phyloP scores from a whole-genome alignment of 2,113 vertebrate species.

The Syngnathoides biaculeatus region DNA sequence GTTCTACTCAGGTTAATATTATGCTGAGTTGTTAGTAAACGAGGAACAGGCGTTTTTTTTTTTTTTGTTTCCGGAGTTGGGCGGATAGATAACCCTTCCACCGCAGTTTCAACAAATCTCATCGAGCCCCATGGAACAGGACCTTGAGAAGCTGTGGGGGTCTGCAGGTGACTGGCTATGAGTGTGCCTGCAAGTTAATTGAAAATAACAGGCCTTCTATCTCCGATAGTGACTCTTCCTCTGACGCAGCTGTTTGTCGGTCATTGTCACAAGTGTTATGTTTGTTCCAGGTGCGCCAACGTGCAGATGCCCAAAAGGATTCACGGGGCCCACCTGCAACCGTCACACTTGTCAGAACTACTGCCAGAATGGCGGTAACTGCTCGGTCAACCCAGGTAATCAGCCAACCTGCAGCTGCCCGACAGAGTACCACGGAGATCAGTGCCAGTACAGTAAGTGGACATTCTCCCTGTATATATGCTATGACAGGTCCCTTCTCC shows the following conservation, averaged over 20 bases:
- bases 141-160: too few species aligned
- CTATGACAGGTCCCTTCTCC: background rate
- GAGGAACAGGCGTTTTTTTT: too few species aligned
- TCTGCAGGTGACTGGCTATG: too few species aligned
- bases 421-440: constrained; percentile 81
- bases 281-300: constrained; percentile 82
- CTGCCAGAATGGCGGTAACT: constrained; percentile 88
- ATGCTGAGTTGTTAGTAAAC: too few species aligned
- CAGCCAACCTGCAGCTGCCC: constrained; percentile 88
- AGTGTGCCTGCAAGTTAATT: too few species aligned
- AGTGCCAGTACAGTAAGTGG: constrained; percentile 92
- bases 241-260: background rate
- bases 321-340: constrained; percentile 87
- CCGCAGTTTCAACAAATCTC: too few species aligned
- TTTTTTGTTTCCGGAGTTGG: too few species aligned
- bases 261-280: background rate
- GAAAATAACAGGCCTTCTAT: too few species aligned
- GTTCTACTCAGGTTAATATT: too few species aligned
- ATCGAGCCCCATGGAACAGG: too few species aligned
- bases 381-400: constrained; percentile 87
- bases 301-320: constrained; percentile 89
- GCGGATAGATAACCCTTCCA: too few species aligned
- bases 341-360: constrained; percentile 84
- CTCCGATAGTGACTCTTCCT: too few species aligned
- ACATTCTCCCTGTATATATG: background rate